Evolutionary conservation across 2,113 vertebrate genomes (phyloP).

Genomic region (Ancistrus triradiatus): DNA sequence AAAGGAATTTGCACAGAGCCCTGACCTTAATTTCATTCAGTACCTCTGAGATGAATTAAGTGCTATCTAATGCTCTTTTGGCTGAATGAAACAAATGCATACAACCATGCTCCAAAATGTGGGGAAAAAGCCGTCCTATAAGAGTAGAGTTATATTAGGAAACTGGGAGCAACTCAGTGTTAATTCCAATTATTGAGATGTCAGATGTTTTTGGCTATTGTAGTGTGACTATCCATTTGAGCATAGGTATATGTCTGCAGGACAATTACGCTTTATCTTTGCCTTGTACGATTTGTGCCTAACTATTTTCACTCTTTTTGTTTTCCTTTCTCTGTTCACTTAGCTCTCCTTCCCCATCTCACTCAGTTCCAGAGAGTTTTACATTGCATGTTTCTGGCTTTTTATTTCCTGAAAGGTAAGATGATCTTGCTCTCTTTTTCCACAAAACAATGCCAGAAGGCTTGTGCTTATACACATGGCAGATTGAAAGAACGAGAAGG

Average conservation of each 20-base stretch:
- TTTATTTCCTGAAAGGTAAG: constrained; percentile 66
- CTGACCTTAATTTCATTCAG: too few species aligned
- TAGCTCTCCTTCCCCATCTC: constrained; percentile 31
- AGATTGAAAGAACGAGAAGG: constrained; percentile 4
- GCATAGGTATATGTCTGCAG: background rate
- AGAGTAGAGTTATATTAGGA: too few species aligned
- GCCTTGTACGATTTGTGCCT: background rate
- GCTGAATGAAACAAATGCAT: too few species aligned
- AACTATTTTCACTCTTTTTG: background rate
- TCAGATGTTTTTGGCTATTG: too few species aligned
- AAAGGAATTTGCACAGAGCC: too few species aligned
- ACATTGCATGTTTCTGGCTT: constrained; percentile 54
- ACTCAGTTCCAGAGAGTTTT: constrained; percentile 60
- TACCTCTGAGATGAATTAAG: too few species aligned
- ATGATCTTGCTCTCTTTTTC: constrained; percentile 54
- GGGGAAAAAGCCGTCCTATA: too few species aligned
- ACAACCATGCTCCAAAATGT: too few species aligned
- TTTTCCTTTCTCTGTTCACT: constrained; percentile 18
- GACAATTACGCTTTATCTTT: background rate
- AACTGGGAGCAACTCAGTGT: too few species aligned
- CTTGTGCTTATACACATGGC: constrained; percentile 29
- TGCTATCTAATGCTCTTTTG: too few species aligned
- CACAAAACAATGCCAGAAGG: constrained; percentile 55
- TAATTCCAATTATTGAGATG: too few species aligned
- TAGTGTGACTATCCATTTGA: too few species aligned